Base-by-base conservation (phyloP, 2,797 vertebrate genomes). In the Urocyon cinereoargenteus region DNA sequence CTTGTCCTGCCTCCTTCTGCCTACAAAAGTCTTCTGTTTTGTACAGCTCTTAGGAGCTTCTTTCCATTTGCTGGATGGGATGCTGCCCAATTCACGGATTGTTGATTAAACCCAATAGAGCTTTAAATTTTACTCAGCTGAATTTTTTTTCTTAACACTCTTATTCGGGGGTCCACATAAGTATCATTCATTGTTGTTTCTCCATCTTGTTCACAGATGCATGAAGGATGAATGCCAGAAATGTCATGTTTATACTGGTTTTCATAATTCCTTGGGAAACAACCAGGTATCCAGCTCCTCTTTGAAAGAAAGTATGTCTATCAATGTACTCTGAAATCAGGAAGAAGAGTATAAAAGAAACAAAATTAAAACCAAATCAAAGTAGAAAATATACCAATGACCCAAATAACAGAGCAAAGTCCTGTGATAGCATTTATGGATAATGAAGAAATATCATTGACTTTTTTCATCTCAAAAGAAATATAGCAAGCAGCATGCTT, bases 161-260 rank as follows among this genome's bases (percentile, higher is more conserved):
- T 85, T n/a, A 85, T 12, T 51, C 78, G 89, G 31, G 62, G 86
- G 0, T 79, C 26, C 40, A 85, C 10, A 12, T 99, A 99, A 6
- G 98, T 84, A 21, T 99, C 66, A 79, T 18, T 53, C 21, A 28
- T 40, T 73, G 98, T 96, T 14, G 99, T 98, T 73, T 99, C 98
- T 12, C 98, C 98, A 21, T 99, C 99, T 1, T 96, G 93, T 14
- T 99, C 98, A 0, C 99, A 99, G 31, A 98, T 96, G 49, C 98
- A 98, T 2, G 98, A 96, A 36, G 98, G 19, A 34, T 34, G 68
- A 31, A 98, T 97, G 1, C 97, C 98, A 5, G 98, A 97, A 10
- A 84, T 91, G 7, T 98, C 98, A 62, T 98, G 97, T 26, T 99
- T 98, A 18, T 98, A 98, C 55, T 98, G 98, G 12, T 98, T 99